These are phyloP conservation scores for Apamea epomidion DNA, from an alignment of 2,888 invertebrate genomes.

Conservation along the genomic window DNA sequence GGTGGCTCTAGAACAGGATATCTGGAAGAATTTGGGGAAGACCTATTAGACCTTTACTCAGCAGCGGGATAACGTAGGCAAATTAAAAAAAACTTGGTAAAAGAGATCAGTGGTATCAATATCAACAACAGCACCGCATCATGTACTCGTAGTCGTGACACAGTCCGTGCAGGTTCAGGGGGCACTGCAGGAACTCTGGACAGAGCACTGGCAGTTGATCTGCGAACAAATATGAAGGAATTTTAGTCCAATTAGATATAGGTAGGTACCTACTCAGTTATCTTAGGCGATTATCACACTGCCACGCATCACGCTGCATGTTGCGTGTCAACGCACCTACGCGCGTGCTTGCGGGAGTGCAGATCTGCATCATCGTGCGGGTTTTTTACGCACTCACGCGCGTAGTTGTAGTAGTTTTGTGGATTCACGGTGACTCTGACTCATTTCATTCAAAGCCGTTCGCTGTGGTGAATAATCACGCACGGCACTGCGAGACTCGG, in stretches of 20 bases:
- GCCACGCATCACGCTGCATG: too few species aligned
- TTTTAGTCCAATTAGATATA: background rate
- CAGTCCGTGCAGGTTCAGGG: slow-evolving; percentile 89
- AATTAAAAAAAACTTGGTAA: background rate
- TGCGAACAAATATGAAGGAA: slow-evolving; percentile 68
- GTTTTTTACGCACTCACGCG: too few species aligned
- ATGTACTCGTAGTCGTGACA: slow-evolving; percentile 92
- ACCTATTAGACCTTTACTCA: background rate
- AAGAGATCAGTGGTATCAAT: slow-evolving; percentile 59
- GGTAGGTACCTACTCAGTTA: background rate
- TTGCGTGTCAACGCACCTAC: too few species aligned
- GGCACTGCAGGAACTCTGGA: slow-evolving; percentile 89
- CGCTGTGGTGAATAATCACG: too few species aligned
- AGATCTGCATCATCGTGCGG: too few species aligned
- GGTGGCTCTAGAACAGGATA: background rate
- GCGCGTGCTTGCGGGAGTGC: too few species aligned
- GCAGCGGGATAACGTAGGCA: background rate
- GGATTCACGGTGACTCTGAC: too few species aligned
- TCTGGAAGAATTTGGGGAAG: background rate
- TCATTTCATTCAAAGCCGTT: too few species aligned
- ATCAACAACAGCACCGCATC: slow-evolving; percentile 91
- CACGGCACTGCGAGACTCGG: too few species aligned
- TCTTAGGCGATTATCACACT: too few species aligned
- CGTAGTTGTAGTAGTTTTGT: too few species aligned
- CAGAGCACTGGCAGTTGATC: slow-evolving; percentile 91